Evolutionary conservation across 2,888 invertebrate genomes (phyloP).

Genomic region (Kryphioiulus occultus): DNA sequence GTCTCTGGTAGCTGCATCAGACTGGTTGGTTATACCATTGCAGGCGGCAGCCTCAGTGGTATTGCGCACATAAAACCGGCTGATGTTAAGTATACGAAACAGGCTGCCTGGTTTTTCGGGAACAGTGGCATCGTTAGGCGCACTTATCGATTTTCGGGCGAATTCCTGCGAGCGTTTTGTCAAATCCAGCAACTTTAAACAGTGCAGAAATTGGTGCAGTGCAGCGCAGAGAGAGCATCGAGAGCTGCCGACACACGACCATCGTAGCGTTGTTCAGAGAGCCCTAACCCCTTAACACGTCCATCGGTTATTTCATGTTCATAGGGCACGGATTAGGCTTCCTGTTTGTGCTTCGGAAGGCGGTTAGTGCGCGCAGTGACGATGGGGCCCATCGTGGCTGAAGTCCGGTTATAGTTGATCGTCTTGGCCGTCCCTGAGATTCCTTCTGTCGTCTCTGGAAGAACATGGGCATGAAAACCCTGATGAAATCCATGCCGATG

Average conservation of each 20-base stretch:
- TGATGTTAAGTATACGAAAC: no score
- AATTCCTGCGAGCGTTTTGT: conserved; percentile 20
- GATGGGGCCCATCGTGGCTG: neutral
- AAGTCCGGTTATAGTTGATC: neutral
- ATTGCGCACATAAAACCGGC: no score
- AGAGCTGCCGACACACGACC: neutral
- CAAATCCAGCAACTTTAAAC: conserved; percentile 28
- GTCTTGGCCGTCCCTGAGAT: neutral
- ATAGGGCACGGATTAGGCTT: neutral
- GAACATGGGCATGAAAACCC: conserved; percentile 37
- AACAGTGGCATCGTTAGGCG: neutral
- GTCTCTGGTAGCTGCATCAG: no score
- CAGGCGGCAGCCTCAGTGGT: no score
- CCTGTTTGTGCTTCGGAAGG: neutral
- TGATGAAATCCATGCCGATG: conserved; percentile 50
- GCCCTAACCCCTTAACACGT: neutral
- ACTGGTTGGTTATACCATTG: no score
- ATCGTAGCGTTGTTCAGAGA: neutral
- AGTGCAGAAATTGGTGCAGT: conserved; percentile 25
- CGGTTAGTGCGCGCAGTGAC: neutral
- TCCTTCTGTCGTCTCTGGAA: neutral
- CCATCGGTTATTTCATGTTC: neutral
- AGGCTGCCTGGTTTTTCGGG: neutral
- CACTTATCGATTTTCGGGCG: neutral
- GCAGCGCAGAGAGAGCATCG: neutral